Evolutionary conservation across 2,888 invertebrate genomes (phyloP).

Genomic region (Microchrysa polita): DNA sequence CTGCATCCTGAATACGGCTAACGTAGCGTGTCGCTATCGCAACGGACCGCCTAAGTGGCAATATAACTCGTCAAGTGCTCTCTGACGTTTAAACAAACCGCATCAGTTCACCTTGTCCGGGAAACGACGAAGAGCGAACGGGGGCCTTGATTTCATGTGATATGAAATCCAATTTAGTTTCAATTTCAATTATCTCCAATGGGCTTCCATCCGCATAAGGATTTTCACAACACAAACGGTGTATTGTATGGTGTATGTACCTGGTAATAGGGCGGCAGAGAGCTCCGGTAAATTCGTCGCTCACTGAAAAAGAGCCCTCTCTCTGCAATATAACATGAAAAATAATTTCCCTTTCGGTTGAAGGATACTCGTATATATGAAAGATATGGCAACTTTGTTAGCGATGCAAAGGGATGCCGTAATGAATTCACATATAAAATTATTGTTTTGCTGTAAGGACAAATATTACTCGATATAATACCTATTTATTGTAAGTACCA

Average conservation of each 20-base stretch:
- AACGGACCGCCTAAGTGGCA: conserved; percentile 37
- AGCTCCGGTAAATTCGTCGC: neutral
- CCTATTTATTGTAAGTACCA: no score
- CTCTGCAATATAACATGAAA: conserved; percentile 25
- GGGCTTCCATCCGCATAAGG: conserved; percentile 36
- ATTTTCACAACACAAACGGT: conserved; percentile 16
- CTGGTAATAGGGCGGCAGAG: neutral
- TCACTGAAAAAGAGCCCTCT: no score
- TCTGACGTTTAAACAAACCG: conserved; percentile 39
- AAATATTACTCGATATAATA: no score
- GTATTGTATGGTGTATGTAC: no score
- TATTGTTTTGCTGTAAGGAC: no score
- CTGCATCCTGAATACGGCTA: neutral
- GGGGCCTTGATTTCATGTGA: neutral
- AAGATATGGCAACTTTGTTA: neutral
- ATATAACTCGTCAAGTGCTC: conserved; percentile 43
- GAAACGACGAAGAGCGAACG: no score
- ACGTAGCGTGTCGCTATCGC: conserved; percentile 27
- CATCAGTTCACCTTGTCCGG: conserved; percentile 31
- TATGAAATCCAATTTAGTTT: conserved; percentile 40
- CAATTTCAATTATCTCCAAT: conserved; percentile 44
- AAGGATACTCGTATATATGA: no score
- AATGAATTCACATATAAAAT: no score
- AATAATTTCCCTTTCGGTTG: conserved; percentile 8
- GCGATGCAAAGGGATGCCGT: neutral